Evolutionary conservation across 1,140 invertebrate species (phyloP).

Genomic region (Streblospio benedicti): DNA sequence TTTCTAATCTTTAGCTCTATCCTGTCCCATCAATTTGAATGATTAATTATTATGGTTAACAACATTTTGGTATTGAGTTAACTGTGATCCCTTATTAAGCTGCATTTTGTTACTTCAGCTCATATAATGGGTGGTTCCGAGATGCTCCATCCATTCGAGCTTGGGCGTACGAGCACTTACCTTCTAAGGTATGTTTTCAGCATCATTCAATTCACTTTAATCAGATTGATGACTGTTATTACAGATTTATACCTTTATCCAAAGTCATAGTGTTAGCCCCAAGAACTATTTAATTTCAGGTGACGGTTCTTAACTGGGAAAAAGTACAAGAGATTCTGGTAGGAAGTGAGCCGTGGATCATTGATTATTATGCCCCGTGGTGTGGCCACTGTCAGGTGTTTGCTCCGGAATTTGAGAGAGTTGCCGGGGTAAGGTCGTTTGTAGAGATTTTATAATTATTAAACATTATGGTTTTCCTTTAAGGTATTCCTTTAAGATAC

Average conservation of each 20-base stretch:
- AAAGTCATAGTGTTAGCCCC: no score
- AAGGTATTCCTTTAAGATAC: background rate
- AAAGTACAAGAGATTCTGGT: slow-evolving; percentile 46
- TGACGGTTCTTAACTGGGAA: background rate
- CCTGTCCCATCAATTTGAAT: no score
- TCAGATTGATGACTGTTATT: no score
- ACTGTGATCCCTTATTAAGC: background rate
- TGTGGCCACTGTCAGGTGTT: slow-evolving; percentile 64
- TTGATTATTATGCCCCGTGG: slow-evolving; percentile 70
- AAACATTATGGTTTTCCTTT: background rate
- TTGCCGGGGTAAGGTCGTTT: slow-evolving; percentile 53
- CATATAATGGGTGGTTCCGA: slow-evolving; percentile 55
- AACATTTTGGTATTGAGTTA: background rate
- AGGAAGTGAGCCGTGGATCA: slow-evolving; percentile 53
- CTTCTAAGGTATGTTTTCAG: slow-evolving; percentile 49
- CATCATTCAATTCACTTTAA: no score
- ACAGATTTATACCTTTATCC: no score
- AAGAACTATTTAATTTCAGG: no score
- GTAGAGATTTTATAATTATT: background rate
- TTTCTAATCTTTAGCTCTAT: no score
- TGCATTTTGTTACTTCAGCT: slow-evolving; percentile 45
- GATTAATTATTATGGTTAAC: background rate
- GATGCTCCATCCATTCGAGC: slow-evolving; percentile 53
- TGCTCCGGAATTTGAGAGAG: slow-evolving; percentile 59
- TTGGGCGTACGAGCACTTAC: slow-evolving; percentile 57